Evolutionary conservation across 1,140 invertebrate genomes (phyloP).

Genomic region (Vanessa tameamea): DNA sequence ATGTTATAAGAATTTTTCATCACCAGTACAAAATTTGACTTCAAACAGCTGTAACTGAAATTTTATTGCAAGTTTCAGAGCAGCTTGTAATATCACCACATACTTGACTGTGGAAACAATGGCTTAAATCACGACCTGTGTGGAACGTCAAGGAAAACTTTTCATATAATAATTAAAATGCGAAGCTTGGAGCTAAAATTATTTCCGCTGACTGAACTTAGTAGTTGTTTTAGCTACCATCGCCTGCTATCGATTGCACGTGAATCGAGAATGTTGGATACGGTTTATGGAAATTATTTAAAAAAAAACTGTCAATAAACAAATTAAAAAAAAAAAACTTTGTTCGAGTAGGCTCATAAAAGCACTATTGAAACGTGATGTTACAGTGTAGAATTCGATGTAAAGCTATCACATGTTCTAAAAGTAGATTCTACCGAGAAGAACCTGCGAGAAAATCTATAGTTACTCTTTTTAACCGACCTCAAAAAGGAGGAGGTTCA

Average conservation of each 20-base stretch:
- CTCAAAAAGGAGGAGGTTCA: too few relatives aligned
- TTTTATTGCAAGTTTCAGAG: neutral
- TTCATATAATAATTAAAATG: constrained; percentile 32
- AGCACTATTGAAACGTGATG: too few relatives aligned
- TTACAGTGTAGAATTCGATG: too few relatives aligned
- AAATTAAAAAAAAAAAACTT: too few relatives aligned
- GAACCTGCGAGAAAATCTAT: too few relatives aligned
- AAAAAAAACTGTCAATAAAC: neutral
- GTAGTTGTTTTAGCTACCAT: constrained; percentile 27
- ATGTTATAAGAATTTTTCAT: too few relatives aligned
- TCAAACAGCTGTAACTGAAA: neutral
- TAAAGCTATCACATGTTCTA: too few relatives aligned
- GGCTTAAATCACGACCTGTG: neutral
- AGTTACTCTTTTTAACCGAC: too few relatives aligned
- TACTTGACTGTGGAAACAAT: neutral
- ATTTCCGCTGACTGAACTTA: constrained; percentile 35
- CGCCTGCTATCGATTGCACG: constrained; percentile 26
- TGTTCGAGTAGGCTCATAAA: too few relatives aligned
- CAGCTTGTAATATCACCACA: neutral
- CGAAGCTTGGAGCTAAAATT: constrained; percentile 30
- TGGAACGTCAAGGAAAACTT: constrained; percentile 16
- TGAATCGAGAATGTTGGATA: constrained; percentile 10
- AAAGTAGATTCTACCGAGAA: too few relatives aligned
- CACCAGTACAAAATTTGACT: too few relatives aligned
- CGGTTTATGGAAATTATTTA: neutral